These are phyloP conservation scores for Malacosoma neustria DNA, from an alignment of 2,888 invertebrate species.

Conservation along the genomic window DNA sequence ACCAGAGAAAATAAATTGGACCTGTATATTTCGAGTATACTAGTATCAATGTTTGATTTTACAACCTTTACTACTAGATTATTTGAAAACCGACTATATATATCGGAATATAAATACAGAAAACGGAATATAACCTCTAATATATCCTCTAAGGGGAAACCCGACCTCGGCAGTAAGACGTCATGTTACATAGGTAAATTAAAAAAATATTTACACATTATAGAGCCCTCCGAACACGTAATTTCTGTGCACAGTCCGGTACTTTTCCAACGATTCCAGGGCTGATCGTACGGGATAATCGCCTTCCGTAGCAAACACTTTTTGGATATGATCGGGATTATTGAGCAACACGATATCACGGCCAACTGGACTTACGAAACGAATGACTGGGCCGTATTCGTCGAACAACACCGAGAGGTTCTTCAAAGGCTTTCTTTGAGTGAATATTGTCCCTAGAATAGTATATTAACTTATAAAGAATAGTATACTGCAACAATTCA, in stretches of 20 bases:
- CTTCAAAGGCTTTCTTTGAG: conserved; percentile 35
- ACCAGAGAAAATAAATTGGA: too few relatives aligned
- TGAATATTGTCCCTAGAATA: conserved; percentile 36
- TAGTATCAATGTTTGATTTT: too few relatives aligned
- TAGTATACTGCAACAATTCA: too few relatives aligned
- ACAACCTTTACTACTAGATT: too few relatives aligned
- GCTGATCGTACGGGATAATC: conserved; percentile 75
- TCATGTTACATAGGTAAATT: too few relatives aligned
- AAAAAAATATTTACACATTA: conserved; percentile 60
- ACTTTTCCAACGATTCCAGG: conserved; percentile 78
- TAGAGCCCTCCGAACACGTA: conserved; percentile 72
- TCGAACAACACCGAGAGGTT: conserved; percentile 52
- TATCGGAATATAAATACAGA: too few relatives aligned
- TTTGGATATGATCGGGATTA: conserved; percentile 78
- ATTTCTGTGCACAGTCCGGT: conserved; percentile 72
- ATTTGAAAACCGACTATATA: too few relatives aligned
- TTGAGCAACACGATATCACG: conserved; percentile 77
- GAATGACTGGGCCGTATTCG: conserved; percentile 78
- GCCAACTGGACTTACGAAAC: conserved; percentile 78
- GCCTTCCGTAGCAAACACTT: conserved; percentile 77
- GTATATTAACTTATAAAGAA: too few relatives aligned
- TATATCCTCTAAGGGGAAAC: too few relatives aligned
- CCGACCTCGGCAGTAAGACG: too few relatives aligned
- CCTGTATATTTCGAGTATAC: too few relatives aligned
- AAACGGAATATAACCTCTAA: too few relatives aligned